Evolutionary conservation across 2,113 vertebrate species (phyloP), one percentile per base, ranked within the genome.

Genomic region (Ranitomeya imitator): DNA sequence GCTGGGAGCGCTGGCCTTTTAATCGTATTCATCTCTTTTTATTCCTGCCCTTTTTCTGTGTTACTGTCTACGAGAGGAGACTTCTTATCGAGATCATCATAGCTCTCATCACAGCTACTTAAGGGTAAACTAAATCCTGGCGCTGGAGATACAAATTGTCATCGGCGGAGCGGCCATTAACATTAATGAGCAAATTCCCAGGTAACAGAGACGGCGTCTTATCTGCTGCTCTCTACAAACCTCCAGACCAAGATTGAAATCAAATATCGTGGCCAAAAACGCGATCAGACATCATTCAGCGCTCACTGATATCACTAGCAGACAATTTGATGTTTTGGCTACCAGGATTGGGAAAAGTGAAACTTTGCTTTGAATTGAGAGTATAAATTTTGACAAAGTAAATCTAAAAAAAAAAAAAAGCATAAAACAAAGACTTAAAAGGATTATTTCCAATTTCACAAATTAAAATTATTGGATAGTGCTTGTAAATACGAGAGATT

Each of bases 41-140:
- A 57, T 73, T 11, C 31, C 63, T 85, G 26, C 19, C 71, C 63
- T 31, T 45, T 79, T 55, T 77, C 71, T 60, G 67, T 77, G 13
- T 65, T 79, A 79, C 60, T 26, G 60, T 87, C 60, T 67, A 4
- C 45, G 63, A 67, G 37, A 80, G n/a, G 45, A 69, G 60, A 57
- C 63, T 26, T 13, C 52, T 79, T 59, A 85, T 59, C 87, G 26
- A 67, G 60, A 78, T 74, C 57, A 79, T 89, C 87, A n/a, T 69
- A 83, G 71, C 81, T 84, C 82, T 89, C 87, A 88, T 88, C 87
- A 37, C 80, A 88, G 59, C 31, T 85, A 67, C 81, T 89, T 83
- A 79, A 83, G 57, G 65, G 60, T 85, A 55, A 89, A 89, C 73
- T 78, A 65, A 55, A 85, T 89, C 81, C 82, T 45, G 71, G 51